phyloP scores from a whole-genome alignment of 2,888 invertebrate genomes.

The Oeneis ivallda region DNA sequence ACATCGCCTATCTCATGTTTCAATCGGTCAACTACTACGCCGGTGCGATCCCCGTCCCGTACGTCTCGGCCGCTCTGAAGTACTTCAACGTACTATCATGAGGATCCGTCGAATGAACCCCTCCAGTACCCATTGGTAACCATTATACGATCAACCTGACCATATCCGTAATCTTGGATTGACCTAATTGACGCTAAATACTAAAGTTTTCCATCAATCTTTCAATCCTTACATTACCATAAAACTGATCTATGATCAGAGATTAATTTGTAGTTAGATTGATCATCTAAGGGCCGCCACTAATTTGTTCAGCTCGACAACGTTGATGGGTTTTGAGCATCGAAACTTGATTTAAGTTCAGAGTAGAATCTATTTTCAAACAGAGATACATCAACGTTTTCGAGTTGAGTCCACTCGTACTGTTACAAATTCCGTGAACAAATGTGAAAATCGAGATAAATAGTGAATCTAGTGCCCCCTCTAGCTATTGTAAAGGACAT shows the following conservation, averaged over 20 bases:
- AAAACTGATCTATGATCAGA: neutral
- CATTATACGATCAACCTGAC: neutral
- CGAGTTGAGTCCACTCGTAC: neutral
- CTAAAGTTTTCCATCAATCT: neutral
- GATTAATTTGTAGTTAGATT: neutral
- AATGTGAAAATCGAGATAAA: conserved; percentile 45
- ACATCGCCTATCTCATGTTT: conserved; percentile 85
- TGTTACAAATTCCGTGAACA: conserved; percentile 22
- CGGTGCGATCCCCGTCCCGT: conserved; percentile 75
- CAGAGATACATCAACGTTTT: neutral
- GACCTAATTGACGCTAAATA: neutral
- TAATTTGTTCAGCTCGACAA: neutral
- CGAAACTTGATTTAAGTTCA: neutral
- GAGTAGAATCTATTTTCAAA: neutral
- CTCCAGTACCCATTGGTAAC: neutral
- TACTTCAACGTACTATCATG: conserved; percentile 72
- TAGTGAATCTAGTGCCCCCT: conserved; percentile 48
- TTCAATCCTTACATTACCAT: neutral
- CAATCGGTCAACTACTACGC: conserved; percentile 83
- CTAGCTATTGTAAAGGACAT: conserved; percentile 37
- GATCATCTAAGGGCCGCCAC: neutral
- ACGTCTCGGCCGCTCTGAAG: conserved; percentile 67
- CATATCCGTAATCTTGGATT: neutral
- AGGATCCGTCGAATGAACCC: conserved; percentile 41
- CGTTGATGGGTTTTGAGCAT: neutral